Evolutionary conservation across 2,888 invertebrate species (phyloP), one percentile per base, ranked within the genome.

Genomic region (Volucella inanis): DNA sequence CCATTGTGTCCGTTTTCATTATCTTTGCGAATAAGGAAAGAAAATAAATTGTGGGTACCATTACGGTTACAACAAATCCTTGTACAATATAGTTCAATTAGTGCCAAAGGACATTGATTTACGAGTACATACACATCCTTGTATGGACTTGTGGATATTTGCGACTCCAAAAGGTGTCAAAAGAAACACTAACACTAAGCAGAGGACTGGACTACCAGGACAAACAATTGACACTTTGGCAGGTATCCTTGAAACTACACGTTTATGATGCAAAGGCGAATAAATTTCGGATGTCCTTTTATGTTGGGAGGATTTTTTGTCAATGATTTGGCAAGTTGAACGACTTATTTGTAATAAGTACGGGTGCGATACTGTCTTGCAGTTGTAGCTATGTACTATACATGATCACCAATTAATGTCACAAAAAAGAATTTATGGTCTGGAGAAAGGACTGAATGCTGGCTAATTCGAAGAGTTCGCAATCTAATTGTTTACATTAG

Each of bases 41-140:
- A 41, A 41, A 15, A n/a, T 54, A 50, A n/a, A n/a, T n/a, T n/a
- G n/a, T n/a, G 18, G 18, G 18, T 22, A 22, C 18, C 2, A 22
- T 85, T 76, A 85, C 71, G 80, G 62, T 43, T 31, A 52, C 52
- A 84, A 80, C 70, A 79, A 65, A 81, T 64, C 47, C 68, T 72
- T 68, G 43, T 61, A 81, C 81, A 81, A 81, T n/a, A 81, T 77
- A 72, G 71, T 81, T 85, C 85, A 85, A 81, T 85, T 85, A 85
- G 81, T 68, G 55, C 45, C 49, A 61, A 75, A 62, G 80, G 80
- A 79, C 79, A 71, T 67, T 80, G 84, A 84, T 84, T 84, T 84
- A 31, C 31, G 31, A 6, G 31, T 6, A 80, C 79, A 54, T 84
- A 31, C 31, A 3, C 1, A 1, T 6, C 76, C 80, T 54, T 70